Percentiles rank a stretch among this genome's conserved stretches.
Conservation (phyloP, 2,797 vertebrate species). For the Gobio occitaniae region DNA sequence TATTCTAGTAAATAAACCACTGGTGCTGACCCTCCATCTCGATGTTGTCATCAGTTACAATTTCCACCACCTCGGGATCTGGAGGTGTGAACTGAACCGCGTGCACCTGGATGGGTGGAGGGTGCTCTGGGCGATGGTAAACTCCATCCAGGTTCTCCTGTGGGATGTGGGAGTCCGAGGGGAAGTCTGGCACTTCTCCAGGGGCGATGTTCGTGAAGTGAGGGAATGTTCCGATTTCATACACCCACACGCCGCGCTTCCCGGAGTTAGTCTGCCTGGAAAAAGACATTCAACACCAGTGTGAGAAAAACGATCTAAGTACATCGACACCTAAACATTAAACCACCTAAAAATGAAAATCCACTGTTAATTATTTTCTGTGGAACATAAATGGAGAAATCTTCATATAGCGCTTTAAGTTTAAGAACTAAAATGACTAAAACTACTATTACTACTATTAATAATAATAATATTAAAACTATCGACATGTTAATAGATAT, state of each 20-base stretch:
- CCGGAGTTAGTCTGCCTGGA: conserved; percentile 90
- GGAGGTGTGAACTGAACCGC: conserved; percentile 21
- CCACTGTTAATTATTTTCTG: too few relatives aligned
- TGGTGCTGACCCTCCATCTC: conserved; percentile 21
- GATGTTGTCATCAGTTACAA: conserved; percentile 10
- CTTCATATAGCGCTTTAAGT: not conserved
- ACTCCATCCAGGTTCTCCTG: conserved; percentile 5
- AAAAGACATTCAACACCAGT: not conserved
- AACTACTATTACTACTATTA: too few relatives aligned
- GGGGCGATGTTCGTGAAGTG: conserved; percentile 72
- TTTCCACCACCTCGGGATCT: not conserved
- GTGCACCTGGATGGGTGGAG: not conserved
- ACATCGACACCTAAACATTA: not conserved
- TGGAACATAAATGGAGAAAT: not conserved
- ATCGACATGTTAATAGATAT: too few relatives aligned
- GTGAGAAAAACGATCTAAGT: not conserved
- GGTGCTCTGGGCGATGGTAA: conserved; percentile 25
- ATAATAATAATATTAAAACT: too few relatives aligned
- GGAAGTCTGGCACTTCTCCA: conserved; percentile 65
- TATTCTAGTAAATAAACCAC: not conserved
- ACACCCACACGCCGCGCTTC: conserved; percentile 87
- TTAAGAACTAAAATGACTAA: too few relatives aligned
- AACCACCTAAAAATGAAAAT: not conserved
- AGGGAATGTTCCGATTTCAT: conserved; percentile 85
- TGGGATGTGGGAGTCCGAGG: not conserved